These are phyloP conservation scores for Metallyticus violacea DNA, from an alignment of 2,888 invertebrate species.

Conservation along the genomic window DNA sequence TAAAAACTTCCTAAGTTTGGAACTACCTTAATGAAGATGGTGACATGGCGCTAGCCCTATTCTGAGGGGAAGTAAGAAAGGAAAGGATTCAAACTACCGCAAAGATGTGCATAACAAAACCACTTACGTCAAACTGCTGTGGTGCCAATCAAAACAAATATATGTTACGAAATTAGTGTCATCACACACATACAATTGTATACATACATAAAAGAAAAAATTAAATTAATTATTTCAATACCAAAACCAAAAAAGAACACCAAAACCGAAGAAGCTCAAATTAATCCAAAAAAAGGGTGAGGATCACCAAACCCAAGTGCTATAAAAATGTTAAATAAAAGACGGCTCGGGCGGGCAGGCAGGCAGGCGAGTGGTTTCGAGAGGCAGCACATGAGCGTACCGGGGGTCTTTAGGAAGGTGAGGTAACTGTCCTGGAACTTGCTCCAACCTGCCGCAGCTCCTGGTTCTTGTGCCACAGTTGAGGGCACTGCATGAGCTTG, in stretches of 20 bases:
- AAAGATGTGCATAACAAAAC: neutral
- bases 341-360: constrained; percentile 30
- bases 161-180: neutral
- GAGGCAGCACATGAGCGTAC: constrained; percentile 39
- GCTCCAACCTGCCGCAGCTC: constrained; percentile 51
- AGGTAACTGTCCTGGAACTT: constrained; percentile 57
- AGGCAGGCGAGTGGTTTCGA: constrained; percentile 32
- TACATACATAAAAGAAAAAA: neutral
- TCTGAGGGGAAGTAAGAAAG: neutral
- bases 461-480: constrained; percentile 36
- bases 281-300: neutral
- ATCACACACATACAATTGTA: neutral
- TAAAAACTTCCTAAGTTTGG: neutral
- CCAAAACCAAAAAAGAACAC: neutral
- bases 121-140: neutral
- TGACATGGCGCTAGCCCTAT: neutral
- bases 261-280: neutral
- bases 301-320: constrained; percentile 13
- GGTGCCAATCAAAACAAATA: neutral
- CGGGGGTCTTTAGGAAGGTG: constrained; percentile 45
- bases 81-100: neutral
- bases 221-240: neutral
- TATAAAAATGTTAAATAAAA: neutral
- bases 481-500: neutral
- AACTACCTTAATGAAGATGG: neutral